These are phyloP conservation scores for Cryptoblepharus egeriae DNA, from an alignment of 2,797 vertebrate genomes.

Conservation along the genomic window DNA sequence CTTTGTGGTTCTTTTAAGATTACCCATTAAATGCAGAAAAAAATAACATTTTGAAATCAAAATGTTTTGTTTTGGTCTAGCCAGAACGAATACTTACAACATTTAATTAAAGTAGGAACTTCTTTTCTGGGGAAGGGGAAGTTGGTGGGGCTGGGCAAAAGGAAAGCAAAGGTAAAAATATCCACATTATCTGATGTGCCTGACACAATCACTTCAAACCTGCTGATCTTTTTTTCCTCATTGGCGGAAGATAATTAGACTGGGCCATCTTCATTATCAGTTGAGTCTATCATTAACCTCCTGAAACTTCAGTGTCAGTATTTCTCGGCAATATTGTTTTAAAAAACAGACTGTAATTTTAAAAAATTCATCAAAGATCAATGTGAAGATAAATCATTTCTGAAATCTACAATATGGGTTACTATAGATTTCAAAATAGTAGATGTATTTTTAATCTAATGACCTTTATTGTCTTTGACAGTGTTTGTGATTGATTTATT, in stretches of 20 bases:
- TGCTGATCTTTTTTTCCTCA: conserved; percentile 64
- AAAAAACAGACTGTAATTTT: conserved; percentile 44
- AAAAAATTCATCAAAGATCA: conserved; percentile 64
- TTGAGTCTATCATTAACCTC: conserved; percentile 60
- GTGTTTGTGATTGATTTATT: not conserved
- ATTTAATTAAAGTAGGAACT: conserved; percentile 77
- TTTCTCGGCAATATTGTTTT: conserved; percentile 46
- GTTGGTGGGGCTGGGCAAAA: not conserved
- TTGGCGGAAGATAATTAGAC: conserved; percentile 66
- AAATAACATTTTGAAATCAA: conserved; percentile 72
- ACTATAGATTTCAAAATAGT: not conserved
- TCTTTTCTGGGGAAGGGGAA: not conserved
- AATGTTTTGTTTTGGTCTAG: conserved; percentile 78
- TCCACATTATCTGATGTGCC: conserved; percentile 64
- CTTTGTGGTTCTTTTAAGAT: conserved; percentile 67
- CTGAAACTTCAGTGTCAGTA: conserved; percentile 64
- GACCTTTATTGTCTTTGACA: not conserved
- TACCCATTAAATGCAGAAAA: conserved; percentile 76
- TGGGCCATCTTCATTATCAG: conserved; percentile 14
- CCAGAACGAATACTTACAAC: conserved; percentile 80
- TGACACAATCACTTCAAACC: conserved; percentile 66
- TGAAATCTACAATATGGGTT: conserved; percentile 46
- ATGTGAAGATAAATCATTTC: conserved; percentile 52
- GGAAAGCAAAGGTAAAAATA: conserved; percentile 71
- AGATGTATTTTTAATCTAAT: not conserved